Evolutionary conservation across 2,113 vertebrate genomes (phyloP).

Genomic region (Oophaga pumilio): DNA sequence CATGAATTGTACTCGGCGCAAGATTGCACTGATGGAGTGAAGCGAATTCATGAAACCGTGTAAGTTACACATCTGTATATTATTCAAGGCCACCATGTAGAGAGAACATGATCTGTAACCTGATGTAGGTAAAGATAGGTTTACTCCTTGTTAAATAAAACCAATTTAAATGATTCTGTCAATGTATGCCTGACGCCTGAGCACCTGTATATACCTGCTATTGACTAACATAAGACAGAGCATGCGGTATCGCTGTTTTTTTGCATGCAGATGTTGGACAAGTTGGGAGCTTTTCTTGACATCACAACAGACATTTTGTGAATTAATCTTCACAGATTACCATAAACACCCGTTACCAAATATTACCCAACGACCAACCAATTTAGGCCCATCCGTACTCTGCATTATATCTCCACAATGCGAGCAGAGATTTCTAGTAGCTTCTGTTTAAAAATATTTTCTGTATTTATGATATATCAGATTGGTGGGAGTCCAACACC

Average conservation of each 20-base stretch:
- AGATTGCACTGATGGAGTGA: not conserved
- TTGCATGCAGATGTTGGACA: too few species aligned
- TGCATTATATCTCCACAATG: too few species aligned
- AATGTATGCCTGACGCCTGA: not conserved
- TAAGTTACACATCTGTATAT: conserved; percentile 11
- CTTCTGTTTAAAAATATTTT: too few species aligned
- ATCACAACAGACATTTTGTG: not conserved
- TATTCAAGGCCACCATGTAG: not conserved
- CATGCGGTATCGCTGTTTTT: not conserved
- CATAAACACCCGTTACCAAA: not conserved
- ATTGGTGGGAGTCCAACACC: too few species aligned
- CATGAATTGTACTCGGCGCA: too few species aligned
- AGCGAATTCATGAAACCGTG: conserved; percentile 29
- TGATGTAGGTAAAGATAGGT: not conserved
- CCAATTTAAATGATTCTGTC: not conserved
- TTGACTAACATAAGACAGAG: not conserved
- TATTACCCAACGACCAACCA: not conserved
- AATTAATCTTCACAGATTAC: not conserved
- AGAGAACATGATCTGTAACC: not conserved
- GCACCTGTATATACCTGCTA: not conserved
- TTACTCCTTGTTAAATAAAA: not conserved
- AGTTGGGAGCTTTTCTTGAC: too few species aligned
- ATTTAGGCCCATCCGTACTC: too few species aligned
- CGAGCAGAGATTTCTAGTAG: too few species aligned
- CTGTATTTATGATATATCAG: too few species aligned